Conservation (phyloP, 2,888 invertebrate species). For the Seira musarum region DNA sequence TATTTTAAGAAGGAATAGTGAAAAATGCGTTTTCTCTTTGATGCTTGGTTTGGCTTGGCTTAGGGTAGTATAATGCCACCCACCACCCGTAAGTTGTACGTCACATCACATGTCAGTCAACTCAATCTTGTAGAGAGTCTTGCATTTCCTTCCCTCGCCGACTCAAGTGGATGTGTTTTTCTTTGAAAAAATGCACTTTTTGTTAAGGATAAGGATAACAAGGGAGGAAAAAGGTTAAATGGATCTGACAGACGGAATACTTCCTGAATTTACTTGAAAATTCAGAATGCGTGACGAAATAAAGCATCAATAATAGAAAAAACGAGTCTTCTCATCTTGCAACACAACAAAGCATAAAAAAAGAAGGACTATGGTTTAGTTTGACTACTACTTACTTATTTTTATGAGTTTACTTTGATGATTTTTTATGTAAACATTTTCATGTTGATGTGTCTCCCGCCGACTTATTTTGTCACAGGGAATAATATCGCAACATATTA, state of each 20-base stretch:
- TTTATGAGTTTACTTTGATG: conserved; percentile 43
- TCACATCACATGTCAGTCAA: not conserved
- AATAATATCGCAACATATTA: not conserved
- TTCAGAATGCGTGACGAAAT: conserved; percentile 48
- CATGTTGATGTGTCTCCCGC: conserved; percentile 34
- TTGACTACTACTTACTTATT: not conserved
- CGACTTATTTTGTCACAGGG: conserved; percentile 31
- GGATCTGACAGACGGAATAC: not conserved
- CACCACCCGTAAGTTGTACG: not conserved
- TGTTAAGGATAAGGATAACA: not conserved
- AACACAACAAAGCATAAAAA: too few species aligned
- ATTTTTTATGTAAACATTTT: conserved; percentile 55
- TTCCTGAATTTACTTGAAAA: conserved; percentile 19
- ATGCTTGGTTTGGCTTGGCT: not conserved
- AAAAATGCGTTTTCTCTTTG: not conserved
- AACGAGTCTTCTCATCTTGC: too few species aligned
- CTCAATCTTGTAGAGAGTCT: not conserved
- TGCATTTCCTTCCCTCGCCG: not conserved
- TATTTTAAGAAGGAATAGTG: not conserved
- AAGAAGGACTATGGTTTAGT: too few species aligned
- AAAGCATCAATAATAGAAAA: conserved; percentile 37
- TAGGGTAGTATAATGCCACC: not conserved
- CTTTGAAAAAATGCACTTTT: not conserved
- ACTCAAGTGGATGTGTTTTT: not conserved
- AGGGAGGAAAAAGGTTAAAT: not conserved